Evolutionary conservation across 2,113 vertebrate genomes (phyloP).

Genomic region (Neofelis nebulosa): DNA sequence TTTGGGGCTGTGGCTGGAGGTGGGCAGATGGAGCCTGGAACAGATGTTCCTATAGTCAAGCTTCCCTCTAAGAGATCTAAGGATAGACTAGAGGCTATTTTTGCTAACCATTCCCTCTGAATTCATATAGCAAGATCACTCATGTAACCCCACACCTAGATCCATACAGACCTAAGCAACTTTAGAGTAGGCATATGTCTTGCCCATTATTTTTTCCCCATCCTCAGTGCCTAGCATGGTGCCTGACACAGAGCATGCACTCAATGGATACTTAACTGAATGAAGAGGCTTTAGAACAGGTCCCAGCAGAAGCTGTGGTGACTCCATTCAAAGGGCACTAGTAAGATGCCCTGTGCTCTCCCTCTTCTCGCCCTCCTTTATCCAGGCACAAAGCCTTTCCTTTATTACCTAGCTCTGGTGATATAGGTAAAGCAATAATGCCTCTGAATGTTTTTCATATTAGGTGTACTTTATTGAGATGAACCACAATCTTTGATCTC

Average conservation of each 20-base stretch:
- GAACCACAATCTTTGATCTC: neutral
- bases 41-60: neutral
- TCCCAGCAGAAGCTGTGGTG: neutral
- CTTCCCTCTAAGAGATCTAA: neutral
- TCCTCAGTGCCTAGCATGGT: no score
- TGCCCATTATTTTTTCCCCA: neutral
- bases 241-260: neutral
- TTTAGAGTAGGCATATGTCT: rapidly evolving
- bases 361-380: neutral
- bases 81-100: neutral
- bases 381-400: neutral
- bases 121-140: neutral
- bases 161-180: neutral
- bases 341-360: neutral
- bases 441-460: neutral
- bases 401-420: neutral
- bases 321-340: neutral
- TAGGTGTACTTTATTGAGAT: neutral
- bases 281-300: neutral
- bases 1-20: neutral
- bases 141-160: neutral
- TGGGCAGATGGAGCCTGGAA: neutral
- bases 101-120: neutral
- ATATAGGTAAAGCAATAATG: neutral
- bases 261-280: neutral